Percentiles rank a stretch among this genome's conserved stretches.
These are phyloP conservation scores for Syrista parreyssii DNA, from an alignment of 2,888 invertebrate species.

Conservation along the genomic window DNA sequence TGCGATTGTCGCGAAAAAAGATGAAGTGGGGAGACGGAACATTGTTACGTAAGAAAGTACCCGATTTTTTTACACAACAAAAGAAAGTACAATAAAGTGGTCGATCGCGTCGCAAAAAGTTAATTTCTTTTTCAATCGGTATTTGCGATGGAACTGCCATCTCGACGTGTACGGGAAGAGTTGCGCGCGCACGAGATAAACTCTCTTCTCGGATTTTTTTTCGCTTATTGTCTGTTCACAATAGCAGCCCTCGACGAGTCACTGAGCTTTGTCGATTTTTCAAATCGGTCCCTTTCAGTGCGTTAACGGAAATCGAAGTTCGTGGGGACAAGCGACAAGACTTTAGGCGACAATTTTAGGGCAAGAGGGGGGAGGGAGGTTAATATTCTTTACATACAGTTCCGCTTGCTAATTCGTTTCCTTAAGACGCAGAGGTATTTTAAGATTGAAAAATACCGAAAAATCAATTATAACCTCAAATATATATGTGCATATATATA, in stretches of 20 bases:
- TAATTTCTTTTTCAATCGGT: neutral
- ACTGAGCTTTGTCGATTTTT: constrained; percentile 10
- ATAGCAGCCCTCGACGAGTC: constrained; percentile 60
- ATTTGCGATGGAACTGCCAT: neutral
- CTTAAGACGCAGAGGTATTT: neutral
- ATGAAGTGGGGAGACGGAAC: neutral
- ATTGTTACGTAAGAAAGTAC: neutral
- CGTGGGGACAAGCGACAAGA: neutral
- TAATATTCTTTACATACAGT: neutral
- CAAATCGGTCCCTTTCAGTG: neutral
- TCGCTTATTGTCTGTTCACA: constrained; percentile 66
- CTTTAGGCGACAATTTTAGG: neutral
- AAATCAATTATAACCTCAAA: constrained; percentile 1
- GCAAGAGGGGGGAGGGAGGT: neutral
- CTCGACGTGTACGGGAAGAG: constrained; percentile 23
- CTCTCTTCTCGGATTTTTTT: constrained; percentile 31
- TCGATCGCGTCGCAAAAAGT: neutral
- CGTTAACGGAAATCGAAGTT: neutral
- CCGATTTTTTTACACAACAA: neutral
- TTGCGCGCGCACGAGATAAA: constrained; percentile 23
- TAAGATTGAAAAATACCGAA: neutral
- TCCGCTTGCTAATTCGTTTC: neutral
- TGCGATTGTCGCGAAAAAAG: neutral
- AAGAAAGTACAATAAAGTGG: neutral
- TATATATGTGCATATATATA: constrained; percentile 1